Conservation (phyloP, 2,888 invertebrate genomes). For the Lepas anatifera region DNA sequence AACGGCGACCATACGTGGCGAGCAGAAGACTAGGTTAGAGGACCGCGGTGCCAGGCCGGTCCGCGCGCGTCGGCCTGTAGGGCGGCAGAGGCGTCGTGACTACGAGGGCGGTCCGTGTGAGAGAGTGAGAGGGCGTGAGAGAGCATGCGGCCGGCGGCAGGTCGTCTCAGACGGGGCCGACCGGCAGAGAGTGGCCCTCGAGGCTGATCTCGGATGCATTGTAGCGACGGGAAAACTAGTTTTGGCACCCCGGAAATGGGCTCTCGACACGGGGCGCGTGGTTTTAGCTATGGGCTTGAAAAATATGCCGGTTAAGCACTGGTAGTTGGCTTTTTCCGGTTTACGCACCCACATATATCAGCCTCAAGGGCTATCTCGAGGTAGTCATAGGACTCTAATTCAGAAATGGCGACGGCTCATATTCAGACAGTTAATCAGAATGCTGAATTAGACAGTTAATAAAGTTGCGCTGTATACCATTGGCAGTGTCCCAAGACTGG, state of each 20-base stretch:
- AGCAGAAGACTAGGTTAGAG: constrained; percentile 6
- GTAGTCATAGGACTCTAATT: too few species aligned
- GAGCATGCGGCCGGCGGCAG: background rate
- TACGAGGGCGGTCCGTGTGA: background rate
- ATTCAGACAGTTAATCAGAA: too few species aligned
- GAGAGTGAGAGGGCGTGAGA: background rate
- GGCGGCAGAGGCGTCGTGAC: background rate
- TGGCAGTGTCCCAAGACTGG: too few species aligned
- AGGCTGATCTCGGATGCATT: background rate
- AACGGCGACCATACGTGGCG: background rate
- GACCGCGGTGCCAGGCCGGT: background rate
- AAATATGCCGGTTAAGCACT: too few species aligned
- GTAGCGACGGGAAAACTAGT: background rate
- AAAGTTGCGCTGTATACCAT: too few species aligned
- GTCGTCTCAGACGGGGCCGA: too few species aligned
- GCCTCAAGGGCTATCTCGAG: too few species aligned
- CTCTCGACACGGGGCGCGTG: background rate
- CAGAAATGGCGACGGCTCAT: too few species aligned
- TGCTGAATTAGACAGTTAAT: too few species aligned
- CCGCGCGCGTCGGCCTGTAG: background rate
- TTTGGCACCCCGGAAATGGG: background rate
- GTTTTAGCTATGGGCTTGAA: too few species aligned
- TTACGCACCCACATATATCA: too few species aligned
- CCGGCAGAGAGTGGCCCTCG: background rate
- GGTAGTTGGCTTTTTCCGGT: too few species aligned